phyloP scores from a whole-genome alignment of 1,140 invertebrate species.

The Paraescarpia echinospica region DNA sequence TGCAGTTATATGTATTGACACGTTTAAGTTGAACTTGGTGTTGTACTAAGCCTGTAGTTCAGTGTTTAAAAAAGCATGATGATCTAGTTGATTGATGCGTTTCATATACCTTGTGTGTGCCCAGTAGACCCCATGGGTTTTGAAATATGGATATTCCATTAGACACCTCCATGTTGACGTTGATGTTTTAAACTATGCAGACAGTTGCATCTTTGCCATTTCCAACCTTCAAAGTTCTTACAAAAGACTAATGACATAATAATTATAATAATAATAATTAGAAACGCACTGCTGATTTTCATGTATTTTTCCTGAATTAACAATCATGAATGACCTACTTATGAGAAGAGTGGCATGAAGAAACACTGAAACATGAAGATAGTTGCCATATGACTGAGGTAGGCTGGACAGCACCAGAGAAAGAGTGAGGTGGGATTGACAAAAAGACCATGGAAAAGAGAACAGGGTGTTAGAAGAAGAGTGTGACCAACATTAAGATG shows the following conservation, averaged over 20 bases:
- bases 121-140: not conserved
- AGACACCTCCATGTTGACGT: not conserved
- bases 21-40: not conserved
- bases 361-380: too few relatives aligned
- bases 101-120: not conserved
- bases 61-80: not conserved
- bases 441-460: too few relatives aligned
- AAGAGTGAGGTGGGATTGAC: too few relatives aligned
- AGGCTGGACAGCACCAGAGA: too few relatives aligned
- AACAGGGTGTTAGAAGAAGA: too few relatives aligned
- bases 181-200: not conserved
- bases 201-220: too few relatives aligned
- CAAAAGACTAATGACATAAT: not conserved
- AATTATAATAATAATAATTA: not conserved
- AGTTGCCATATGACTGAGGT: too few relatives aligned
- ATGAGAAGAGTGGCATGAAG: too few relatives aligned
- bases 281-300: not conserved
- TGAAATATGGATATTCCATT: not conserved
- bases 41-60: not conserved
- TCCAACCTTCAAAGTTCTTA: too few relatives aligned
- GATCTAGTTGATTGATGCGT: not conserved
- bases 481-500: too few relatives aligned
- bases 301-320: too few relatives aligned
- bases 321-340: not conserved
- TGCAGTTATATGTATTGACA: not conserved